Conservation (phyloP, 2,797 vertebrate genomes). For the Melopsittacus undulatus region DNA sequence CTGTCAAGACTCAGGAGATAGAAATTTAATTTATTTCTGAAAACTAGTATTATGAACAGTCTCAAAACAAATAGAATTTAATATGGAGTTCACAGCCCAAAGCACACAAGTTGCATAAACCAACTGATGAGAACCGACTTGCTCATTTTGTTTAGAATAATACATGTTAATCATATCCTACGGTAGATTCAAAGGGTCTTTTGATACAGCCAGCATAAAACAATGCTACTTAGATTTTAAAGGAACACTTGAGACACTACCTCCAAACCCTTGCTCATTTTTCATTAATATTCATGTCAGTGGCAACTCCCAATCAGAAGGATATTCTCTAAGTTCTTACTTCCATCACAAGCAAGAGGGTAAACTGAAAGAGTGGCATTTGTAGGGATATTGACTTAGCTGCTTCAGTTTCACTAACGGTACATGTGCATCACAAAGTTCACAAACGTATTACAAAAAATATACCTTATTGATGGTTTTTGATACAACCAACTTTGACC, state of each 20-base stretch:
- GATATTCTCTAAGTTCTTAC: background rate
- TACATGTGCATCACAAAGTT: background rate
- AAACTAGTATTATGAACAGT: background rate
- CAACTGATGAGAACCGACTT: background rate
- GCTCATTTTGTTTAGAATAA: background rate
- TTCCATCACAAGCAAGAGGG: background rate
- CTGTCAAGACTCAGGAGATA: background rate
- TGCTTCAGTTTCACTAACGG: background rate
- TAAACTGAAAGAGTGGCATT: background rate
- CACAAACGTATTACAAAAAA: background rate
- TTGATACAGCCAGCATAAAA: background rate
- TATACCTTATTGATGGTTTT: background rate
- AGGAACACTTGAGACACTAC: background rate
- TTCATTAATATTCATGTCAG: background rate
- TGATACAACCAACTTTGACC: background rate
- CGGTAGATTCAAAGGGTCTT: background rate
- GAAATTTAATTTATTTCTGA: background rate
- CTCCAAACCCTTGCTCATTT: background rate
- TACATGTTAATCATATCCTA: background rate
- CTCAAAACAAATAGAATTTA: background rate
- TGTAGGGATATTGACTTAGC: background rate
- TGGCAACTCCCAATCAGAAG: background rate
- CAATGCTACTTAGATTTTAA: background rate
- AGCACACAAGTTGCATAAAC: background rate
- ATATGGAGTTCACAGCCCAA: background rate